Base-by-base conservation (phyloP, 2,113 vertebrate genomes). In the Microtus pennsylvanicus region DNA sequence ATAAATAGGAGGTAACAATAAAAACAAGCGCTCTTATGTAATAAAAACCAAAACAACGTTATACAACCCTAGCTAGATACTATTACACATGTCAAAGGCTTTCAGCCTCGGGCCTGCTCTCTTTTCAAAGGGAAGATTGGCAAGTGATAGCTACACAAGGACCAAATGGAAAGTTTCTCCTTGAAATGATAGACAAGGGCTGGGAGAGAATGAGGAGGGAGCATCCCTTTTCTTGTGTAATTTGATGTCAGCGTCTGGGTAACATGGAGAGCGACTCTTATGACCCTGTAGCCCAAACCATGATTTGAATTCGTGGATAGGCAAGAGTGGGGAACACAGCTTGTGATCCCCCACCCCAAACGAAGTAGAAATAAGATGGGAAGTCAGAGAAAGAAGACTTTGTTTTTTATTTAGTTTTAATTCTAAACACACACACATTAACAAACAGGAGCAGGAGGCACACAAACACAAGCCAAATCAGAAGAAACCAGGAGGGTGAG, bases 1-100 rank as follows among this genome's bases (percentile, higher is more conserved):
- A 47, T 94, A 93, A 96, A 94, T 61, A 52, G 42, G 33, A 47
- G 28, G 28, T 38, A 95, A 89, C 63, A 94, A 74, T 87, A 86
- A 91, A 92, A 95, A 92, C 52, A 92, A 88, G 45, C 42, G 58
- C 55, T 92, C 55, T 92, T 96, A 91, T 61, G 61, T 78, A 94
- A 85, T 91, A 91, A 95, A 96, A 97, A 38, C 74, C 90, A 70
- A 95, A 91, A 89, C 77, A 90, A 63, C 42, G 24, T 61, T 90
- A 69, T 83, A 52, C 75, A 93, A 55, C 80, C 88, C 70, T 86
- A 86, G 88, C 80, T 74, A 81, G 85, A 88, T 94, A 69, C 13
- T 35, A 55, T 87, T 65, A 69, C 72, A 69, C 9, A n/a, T 76
- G 2, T 35, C 88, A 52, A 47, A 97, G 70, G 28, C 76, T 95